phyloP scores from a whole-genome alignment of 2,113 vertebrate genomes.

The Acrocephalus kingi region DNA sequence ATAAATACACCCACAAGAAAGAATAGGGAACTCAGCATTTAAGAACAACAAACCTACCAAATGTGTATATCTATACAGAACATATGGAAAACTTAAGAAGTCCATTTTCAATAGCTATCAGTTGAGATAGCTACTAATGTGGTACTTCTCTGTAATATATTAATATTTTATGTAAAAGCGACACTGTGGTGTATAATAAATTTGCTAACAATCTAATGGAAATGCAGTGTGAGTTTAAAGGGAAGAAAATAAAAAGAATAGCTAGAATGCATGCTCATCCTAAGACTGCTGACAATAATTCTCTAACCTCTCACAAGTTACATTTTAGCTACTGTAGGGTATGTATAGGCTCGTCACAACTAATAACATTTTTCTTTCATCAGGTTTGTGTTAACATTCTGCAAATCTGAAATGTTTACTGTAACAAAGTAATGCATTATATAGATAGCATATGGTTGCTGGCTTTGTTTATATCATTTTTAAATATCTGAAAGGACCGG shows the following conservation, averaged over 20 bases:
- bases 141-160: not conserved
- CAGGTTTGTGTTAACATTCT: constrained; percentile 85
- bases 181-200: constrained; percentile 41
- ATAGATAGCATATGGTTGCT: constrained; percentile 83
- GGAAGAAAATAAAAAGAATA: constrained; percentile 63
- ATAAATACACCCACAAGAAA: not conserved
- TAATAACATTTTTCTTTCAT: constrained; percentile 86
- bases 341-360: constrained; percentile 83
- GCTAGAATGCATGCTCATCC: constrained; percentile 13
- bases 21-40: not conserved
- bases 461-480: constrained; percentile 83
- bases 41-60: not conserved
- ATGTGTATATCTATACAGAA: not conserved
- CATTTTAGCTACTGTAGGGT: constrained; percentile 83
- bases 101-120: constrained; percentile 29
- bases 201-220: constrained; percentile 19
- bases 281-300: constrained; percentile 65
- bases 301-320: constrained; percentile 83
- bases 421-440: constrained; percentile 81
- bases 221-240: constrained; percentile 54
- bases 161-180: constrained; percentile 62
- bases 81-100: not conserved
- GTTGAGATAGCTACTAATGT: not conserved
- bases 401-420: constrained; percentile 88
- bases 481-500: constrained; percentile 79